Evolutionary conservation across 2,113 vertebrate genomes (phyloP).

Genomic region (Tapirus terrestris): DNA sequence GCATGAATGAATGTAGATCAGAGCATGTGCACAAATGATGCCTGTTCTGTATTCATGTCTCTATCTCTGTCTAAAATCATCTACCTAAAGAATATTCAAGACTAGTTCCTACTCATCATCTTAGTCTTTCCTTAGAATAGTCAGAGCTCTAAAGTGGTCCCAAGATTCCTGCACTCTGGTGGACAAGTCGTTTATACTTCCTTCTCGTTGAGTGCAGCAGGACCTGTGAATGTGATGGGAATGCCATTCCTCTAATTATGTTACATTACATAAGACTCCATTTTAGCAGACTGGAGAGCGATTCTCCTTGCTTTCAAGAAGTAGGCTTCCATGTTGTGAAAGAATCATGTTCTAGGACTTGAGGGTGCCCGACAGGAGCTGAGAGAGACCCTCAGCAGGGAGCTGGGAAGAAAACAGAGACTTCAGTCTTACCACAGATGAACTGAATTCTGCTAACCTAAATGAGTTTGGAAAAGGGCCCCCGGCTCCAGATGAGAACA

Average conservation of each 20-base stretch:
- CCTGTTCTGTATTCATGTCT: neutral
- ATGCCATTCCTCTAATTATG: neutral
- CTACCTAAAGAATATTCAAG: neutral
- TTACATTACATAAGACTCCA: neutral
- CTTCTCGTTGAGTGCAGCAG: neutral
- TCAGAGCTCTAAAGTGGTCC: neutral
- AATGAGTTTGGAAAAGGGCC: neutral
- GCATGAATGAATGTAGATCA: neutral
- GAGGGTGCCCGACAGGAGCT: rapidly evolving
- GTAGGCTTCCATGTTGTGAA: neutral
- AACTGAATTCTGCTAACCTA: neutral
- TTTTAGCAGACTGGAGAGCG: neutral
- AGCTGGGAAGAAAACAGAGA: neutral
- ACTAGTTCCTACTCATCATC: neutral
- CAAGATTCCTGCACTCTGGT: neutral
- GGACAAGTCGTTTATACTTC: neutral
- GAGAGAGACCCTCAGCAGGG: neutral
- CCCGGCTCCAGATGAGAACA: neutral
- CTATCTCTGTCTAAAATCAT: neutral
- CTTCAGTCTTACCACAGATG: rapidly evolving
- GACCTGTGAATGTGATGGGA: neutral
- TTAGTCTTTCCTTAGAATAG: neutral
- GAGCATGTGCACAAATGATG: neutral
- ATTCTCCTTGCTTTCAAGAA: neutral
- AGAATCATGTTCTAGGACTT: neutral